Evolutionary conservation across 1,140 invertebrate species (phyloP).

Genomic region (Antheraea mylitta): DNA sequence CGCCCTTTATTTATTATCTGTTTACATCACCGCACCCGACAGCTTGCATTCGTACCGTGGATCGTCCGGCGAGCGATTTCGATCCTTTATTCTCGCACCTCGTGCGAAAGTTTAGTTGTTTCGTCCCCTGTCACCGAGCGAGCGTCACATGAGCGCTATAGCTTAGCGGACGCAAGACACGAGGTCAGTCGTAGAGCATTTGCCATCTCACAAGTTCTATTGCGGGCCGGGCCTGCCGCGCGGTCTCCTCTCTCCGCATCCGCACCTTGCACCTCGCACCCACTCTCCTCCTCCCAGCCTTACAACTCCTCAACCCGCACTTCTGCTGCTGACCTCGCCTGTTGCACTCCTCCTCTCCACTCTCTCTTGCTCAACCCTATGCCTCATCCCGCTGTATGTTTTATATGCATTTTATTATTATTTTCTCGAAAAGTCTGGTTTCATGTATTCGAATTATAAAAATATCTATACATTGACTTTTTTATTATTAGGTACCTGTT

Average conservation of each 20-base stretch:
- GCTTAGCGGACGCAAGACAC: constrained; percentile 55
- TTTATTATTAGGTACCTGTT: too few species aligned
- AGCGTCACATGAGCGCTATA: constrained; percentile 45
- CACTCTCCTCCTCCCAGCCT: neutral
- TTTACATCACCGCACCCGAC: constrained; percentile 72
- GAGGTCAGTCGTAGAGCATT: constrained; percentile 74
- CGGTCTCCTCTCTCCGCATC: constrained; percentile 20
- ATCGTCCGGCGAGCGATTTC: constrained; percentile 71
- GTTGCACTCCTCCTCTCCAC: constrained; percentile 19
- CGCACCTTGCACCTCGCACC: constrained; percentile 17
- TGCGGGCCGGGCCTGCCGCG: constrained; percentile 45
- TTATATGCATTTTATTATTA: too few species aligned
- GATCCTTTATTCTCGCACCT: constrained; percentile 54
- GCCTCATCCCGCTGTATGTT: neutral
- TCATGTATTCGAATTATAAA: neutral
- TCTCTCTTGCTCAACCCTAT: constrained; percentile 9
- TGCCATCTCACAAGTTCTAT: constrained; percentile 76
- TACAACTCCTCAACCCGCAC: neutral
- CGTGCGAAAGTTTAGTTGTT: constrained; percentile 50
- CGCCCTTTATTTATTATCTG: constrained; percentile 73
- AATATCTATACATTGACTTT: too few species aligned
- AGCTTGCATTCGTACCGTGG: constrained; percentile 73
- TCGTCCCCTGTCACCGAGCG: constrained; percentile 52
- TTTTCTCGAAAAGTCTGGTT: too few species aligned
- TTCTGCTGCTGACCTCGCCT: constrained; percentile 6